A percentile compares a stretch with the other conserved stretches of the same genome.
phyloP scores from a whole-genome alignment of 1,140 invertebrate species.

The Dufourea novaeangliae region DNA sequence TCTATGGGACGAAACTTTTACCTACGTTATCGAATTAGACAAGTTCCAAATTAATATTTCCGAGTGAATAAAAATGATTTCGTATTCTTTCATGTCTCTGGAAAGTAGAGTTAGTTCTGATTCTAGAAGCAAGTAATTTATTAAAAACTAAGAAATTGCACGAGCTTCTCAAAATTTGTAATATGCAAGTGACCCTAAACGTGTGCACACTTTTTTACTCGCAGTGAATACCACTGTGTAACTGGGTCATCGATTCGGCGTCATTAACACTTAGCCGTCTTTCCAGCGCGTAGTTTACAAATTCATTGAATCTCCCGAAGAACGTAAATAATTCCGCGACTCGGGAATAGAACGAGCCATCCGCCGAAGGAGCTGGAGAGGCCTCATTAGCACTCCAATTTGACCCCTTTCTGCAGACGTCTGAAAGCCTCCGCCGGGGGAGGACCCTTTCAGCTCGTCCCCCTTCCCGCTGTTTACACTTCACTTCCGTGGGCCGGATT shows the following conservation, averaged over 20 bases:
- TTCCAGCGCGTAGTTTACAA: constrained; percentile 14
- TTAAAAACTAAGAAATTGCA: too few species aligned
- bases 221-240: not conserved
- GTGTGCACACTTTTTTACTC: not conserved
- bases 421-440: constrained; percentile 11
- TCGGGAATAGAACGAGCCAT: not conserved
- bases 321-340: constrained; percentile 35
- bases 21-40: too few species aligned
- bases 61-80: too few species aligned
- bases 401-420: constrained; percentile 9
- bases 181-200: too few species aligned
- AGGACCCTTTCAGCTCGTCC: not conserved
- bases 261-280: constrained; percentile 22
- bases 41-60: too few species aligned
- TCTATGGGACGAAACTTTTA: too few species aligned
- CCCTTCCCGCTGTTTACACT: not conserved
- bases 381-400: constrained; percentile 45
- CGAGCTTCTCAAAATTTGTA: too few species aligned
- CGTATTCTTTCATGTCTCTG: too few species aligned
- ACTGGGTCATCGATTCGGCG: constrained; percentile 21
- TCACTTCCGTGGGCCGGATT: not conserved
- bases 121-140: too few species aligned
- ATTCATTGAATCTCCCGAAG: constrained; percentile 21
- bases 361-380: constrained; percentile 9
- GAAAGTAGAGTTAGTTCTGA: too few species aligned